A percentile compares a stretch with the other conserved stretches of the same genome.
phyloP scores from a whole-genome alignment of 2,797 vertebrate genomes.

The Ceryle rudis region DNA sequence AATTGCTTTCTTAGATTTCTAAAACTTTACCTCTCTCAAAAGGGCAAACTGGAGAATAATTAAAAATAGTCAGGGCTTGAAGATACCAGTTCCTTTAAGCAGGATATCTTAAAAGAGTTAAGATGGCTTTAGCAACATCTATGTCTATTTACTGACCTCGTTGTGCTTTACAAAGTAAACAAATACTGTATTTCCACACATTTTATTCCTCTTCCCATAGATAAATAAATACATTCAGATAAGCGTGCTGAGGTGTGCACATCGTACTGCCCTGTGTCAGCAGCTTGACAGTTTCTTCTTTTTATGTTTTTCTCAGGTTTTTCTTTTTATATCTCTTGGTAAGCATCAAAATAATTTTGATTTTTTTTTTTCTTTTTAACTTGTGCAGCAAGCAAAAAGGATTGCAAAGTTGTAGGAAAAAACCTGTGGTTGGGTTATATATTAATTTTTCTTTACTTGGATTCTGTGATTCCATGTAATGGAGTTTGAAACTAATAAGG shows the following conservation, averaged over 20 bases:
- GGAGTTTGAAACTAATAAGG: neutral
- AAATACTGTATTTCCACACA: slow-evolving; percentile 35
- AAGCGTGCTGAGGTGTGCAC: neutral
- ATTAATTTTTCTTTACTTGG: neutral
- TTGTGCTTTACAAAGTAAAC: neutral
- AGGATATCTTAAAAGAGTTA: neutral
- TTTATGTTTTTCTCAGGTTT: neutral
- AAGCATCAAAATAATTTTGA: neutral
- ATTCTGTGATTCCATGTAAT: neutral
- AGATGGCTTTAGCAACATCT: slow-evolving; percentile 7
- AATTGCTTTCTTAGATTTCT: neutral
- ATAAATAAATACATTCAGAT: neutral
- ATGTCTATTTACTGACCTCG: slow-evolving; percentile 3
- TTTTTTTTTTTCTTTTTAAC: neutral
- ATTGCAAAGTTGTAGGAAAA: neutral
- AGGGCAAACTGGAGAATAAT: neutral
- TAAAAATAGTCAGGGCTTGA: neutral
- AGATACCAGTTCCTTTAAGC: neutral
- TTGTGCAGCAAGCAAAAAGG: neutral
- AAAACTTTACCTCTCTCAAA: neutral
- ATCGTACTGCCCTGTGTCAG: neutral
- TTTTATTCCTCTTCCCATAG: neutral
- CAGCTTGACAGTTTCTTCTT: neutral
- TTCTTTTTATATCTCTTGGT: neutral
- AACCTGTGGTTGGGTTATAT: neutral